Conservation (phyloP, 2,113 vertebrate species). For the Nibea albiflora region DNA sequence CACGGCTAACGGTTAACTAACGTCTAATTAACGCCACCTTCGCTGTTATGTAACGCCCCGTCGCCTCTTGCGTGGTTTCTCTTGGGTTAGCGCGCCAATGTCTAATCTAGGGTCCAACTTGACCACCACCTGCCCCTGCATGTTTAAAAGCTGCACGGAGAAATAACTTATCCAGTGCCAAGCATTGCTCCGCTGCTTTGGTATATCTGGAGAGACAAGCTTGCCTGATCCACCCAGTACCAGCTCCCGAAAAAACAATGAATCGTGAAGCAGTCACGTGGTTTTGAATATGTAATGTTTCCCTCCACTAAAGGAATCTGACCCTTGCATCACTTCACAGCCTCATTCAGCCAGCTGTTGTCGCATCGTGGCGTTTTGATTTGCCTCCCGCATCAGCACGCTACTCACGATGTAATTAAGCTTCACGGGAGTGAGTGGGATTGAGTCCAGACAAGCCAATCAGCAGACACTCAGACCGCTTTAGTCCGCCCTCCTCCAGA, state of each 20-base stretch:
- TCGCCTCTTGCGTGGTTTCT: background rate
- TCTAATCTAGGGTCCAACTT: conserved; percentile 7
- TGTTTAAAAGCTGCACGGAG: conserved; percentile 26
- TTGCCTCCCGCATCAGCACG: conserved; percentile 23
- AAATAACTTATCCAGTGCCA: conserved; percentile 22
- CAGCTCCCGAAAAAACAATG: conserved; percentile 4
- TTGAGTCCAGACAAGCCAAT: conserved; percentile 57
- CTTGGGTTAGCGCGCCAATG: background rate
- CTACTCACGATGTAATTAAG: conserved; percentile 34
- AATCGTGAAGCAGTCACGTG: conserved; percentile 19
- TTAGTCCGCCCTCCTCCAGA: conserved; percentile 45
- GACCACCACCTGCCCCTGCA: background rate
- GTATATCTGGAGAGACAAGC: background rate
- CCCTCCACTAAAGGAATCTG: too few species aligned
- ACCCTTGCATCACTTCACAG: too few species aligned
- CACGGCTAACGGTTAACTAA: background rate
- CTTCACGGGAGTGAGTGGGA: background rate
- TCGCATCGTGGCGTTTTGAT: background rate
- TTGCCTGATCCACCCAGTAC: background rate
- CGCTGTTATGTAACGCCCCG: too few species aligned
- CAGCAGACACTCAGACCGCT: conserved; percentile 3
- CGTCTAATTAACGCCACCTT: background rate
- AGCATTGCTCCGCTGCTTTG: background rate
- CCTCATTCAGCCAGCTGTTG: background rate
- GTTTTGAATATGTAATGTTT: background rate